Evolutionary conservation across 92 coral and sea anemone genomes (phyloP).

Genomic region (Epizoanthus fatuus): DNA sequence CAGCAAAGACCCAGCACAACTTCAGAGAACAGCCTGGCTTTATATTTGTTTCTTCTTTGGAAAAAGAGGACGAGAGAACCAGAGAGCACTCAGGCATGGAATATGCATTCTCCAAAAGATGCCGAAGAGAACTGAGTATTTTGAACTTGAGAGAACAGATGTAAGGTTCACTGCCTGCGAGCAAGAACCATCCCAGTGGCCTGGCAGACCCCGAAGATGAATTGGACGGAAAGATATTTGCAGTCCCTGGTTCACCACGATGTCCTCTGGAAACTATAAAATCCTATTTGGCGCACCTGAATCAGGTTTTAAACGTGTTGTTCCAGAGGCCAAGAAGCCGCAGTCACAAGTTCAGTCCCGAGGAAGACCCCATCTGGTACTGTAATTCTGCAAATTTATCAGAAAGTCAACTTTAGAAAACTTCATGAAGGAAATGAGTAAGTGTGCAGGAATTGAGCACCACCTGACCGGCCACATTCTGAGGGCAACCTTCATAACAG

Average conservation of each 20-base stretch:
- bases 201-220: background rate
- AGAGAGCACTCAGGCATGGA: background rate
- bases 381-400: conserved; percentile 41
- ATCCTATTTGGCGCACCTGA: too few relatives aligned
- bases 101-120: too few relatives aligned
- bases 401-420: conserved; percentile 48
- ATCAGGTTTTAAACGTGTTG: too few relatives aligned
- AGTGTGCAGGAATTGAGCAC: conserved; percentile 44
- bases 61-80: conserved; percentile 31
- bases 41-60: conserved; percentile 31
- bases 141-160: too few relatives aligned
- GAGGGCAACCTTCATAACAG: conserved; percentile 44
- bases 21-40: conserved; percentile 56
- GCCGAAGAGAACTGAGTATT: too few relatives aligned
- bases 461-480: conserved; percentile 67
- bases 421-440: conserved; percentile 41
- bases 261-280: background rate
- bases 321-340: background rate
- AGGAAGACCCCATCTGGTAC: conserved; percentile 48
- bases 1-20: conserved; percentile 65
- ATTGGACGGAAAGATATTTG: conserved; percentile 8
- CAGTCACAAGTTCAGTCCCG: background rate
- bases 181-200: too few relatives aligned
- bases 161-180: too few relatives aligned
- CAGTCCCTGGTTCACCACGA: background rate